Evolutionary conservation across 2,113 vertebrate species (phyloP), one percentile per base, ranked within the genome.

Genomic region (Dicentrarchus labrax): DNA sequence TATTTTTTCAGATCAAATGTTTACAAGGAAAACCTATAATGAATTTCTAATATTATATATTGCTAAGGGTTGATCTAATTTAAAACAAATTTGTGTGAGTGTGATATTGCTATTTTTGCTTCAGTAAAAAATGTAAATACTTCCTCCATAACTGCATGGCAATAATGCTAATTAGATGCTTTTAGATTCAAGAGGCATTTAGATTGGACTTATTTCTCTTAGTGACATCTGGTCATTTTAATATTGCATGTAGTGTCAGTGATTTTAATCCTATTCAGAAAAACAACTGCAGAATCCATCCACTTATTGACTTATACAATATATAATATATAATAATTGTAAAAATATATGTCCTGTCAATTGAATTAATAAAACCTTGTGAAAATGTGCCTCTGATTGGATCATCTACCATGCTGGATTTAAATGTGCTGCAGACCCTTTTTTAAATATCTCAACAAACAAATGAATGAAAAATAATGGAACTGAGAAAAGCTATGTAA

Each of bases 201-300:
- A 9, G 60, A 53, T 53, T 38, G 51, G 39, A 6, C 51, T 72
- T 53, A 48, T 78, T 78, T 67, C 45, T 70, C 36, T 41, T n/a
- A 13, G 36, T 61, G 48, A 57, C 30, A 22, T 74, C 71, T 45
- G 72, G 13, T 76, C 19, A 82, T 68, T 79, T 62, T 50, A 47
- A 80, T 83, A 65, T 30, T 54, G 5, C 43, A 47, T 78, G 17
- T n/a, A 22, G 21, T 43, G 24, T 66, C 69, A 74, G 64, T 53
- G 51, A 78, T 70, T 79, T 76, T 75, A 83, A 74, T 83, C 60
- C 66, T 67, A 7, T 71, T 53, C 72, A 56, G 13, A 54, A 43
- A 60, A 69, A 41, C 38, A 51, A 36, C 22, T 43, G 41, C 7
- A 59, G n/a, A 66, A 66, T 47, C 43, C 45, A 24, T 72, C 53